Evolutionary conservation across 2,113 vertebrate genomes (phyloP), one percentile per base, ranked within the genome.

Genomic region (Chloropsis cyanopogon): DNA sequence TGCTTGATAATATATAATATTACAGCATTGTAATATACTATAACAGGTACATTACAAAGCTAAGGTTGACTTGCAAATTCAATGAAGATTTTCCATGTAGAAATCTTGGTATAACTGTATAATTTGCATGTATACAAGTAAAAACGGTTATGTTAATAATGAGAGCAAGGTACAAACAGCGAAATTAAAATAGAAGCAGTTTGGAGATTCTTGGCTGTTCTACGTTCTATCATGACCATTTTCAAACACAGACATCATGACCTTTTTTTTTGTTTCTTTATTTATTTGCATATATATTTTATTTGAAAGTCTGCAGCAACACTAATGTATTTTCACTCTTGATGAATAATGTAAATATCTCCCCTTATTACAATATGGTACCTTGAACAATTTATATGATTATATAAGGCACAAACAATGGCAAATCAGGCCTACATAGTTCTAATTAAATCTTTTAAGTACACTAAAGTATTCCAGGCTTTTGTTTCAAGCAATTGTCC

Each of bases 401-500:
- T 89, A 83, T 35, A 20, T 81, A 89, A 82, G 25, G 41, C 16
- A 84, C 8, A 86, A 68, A 37, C 63, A 88, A 44, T 54, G 23
- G 70, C 54, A 64, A 93, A 82, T 78, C 57, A 78, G n/a, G 59
- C 47, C 68, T 85, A 75, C 52, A 0, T 79, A 50, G 12, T 81
- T 95, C 82, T 96, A 92, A 93, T 94, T 86, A 90, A 69, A 69
- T 56, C 82, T 50, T 86, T n/a, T 33, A 75, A 75, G 69, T 21
- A 68, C 37, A 42, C 24, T n/a, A 4, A 88, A 90, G 17, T 37
- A n/a, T 84, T 92, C 29, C 42, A 57, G 56, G 71, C 37, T 84
- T 94, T 95, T 95, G 85, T 95, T 95, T 93, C 64, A 81, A 90
- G 70, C 28, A 44, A 54, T 84, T 93, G 82, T 71, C 76, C 75